Conservation (phyloP, 2,797 vertebrate genomes). For the Syngnathus acus region DNA sequence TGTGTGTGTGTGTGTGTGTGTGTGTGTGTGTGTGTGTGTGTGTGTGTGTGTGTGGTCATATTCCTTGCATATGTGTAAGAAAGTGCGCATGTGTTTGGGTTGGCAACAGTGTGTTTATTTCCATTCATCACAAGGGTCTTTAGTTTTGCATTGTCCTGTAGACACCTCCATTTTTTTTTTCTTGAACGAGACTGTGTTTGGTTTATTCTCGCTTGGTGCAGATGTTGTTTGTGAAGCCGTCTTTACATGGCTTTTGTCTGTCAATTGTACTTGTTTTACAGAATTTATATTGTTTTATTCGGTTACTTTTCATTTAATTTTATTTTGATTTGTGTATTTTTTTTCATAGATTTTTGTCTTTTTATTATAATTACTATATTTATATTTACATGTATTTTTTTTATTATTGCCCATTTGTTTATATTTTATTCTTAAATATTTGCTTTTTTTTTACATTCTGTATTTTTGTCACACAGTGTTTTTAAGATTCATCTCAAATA, state of each 20-base stretch:
- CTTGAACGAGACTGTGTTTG: neutral
- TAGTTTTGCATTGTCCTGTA: neutral
- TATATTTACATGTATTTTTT: neutral
- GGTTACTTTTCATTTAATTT: neutral
- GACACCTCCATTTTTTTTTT: neutral
- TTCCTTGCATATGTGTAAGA: neutral
- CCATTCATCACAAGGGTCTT: neutral
- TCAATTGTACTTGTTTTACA: neutral
- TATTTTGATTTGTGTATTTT: neutral
- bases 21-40: neutral
- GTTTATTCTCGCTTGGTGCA: neutral
- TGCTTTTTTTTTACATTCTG: too few relatives aligned
- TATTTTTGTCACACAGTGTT: too few relatives aligned
- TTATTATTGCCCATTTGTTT: neutral
- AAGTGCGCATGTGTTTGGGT: neutral
- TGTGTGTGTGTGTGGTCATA: neutral
- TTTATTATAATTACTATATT: neutral
- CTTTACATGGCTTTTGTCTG: neutral
- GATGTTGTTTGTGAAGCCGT: neutral
- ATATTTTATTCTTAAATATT: too few relatives aligned
- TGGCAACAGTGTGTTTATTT: neutral
- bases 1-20: constrained; percentile 1
- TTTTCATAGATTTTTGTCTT: neutral
- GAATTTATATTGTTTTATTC: neutral
- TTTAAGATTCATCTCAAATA: too few relatives aligned